Base-by-base conservation (phyloP, 2,888 invertebrate genomes). In the Eupithecia abbreviata region DNA sequence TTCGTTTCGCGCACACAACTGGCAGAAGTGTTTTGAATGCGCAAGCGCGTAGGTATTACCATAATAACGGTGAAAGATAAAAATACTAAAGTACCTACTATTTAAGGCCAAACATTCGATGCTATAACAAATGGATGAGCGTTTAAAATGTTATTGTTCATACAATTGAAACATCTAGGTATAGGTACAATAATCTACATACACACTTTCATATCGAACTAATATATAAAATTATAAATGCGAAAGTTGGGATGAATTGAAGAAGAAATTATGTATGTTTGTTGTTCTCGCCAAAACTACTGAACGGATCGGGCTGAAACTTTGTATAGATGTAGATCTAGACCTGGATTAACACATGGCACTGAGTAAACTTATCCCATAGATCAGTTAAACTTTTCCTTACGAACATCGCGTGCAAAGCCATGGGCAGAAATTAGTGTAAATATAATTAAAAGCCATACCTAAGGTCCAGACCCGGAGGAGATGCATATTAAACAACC, bases 31-130 rank as follows among this genome's bases (percentile, higher is more conserved):
- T 85, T 86, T 85, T 84, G 83, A 84, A 82, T 83, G 84, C 85
- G 84, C 18, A 78, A 80, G 80, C 81, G 78, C 82, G 41, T 68
- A n/a, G 74, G 83, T 87, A 90, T 91, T 88, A 85, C 83, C 88
- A 91, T 90, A 84, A 83, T 88, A 91, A 90, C 89, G 86, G 90
- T 86, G 81, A 87, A 86, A 88, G 90, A 91, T 90, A 92, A 91
- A 92, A 91, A 92, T 90, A 90, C 47, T 47, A 18, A 7, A 12
- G n/a, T 30, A 15, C 55, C 18, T 66, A 42, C 82, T 81, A 78
- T 81, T 85, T 84, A 86, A 85, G 86, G 87, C 85, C 47, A 47
- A 30, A 10, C 18, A 58, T 62, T 18, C 62, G n/a, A 30, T 30
- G 12, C 62, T 62, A 4, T 30, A 4, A n/a, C 51, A 51, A 13